phyloP scores from a whole-genome alignment of 2,113 vertebrate species.

The Sander vitreus region DNA sequence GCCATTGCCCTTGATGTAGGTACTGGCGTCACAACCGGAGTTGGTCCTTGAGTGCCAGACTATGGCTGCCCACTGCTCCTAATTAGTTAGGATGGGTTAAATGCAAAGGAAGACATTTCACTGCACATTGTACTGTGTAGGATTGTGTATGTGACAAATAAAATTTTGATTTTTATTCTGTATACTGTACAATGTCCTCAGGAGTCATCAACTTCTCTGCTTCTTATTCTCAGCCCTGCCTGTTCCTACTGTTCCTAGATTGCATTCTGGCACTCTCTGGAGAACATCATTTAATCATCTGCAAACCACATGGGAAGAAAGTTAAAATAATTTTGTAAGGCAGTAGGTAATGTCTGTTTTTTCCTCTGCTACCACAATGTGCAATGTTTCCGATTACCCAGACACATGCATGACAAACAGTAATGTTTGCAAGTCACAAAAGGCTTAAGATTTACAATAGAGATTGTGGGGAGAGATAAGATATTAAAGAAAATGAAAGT shows the following conservation, averaged over 20 bases:
- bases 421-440: neutral
- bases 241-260: slow-evolving; percentile 9
- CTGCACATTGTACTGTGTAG: too few relatives aligned
- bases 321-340: neutral
- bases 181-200: too few relatives aligned
- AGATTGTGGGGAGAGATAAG: neutral
- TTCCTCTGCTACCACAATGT: neutral
- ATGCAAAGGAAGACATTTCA: too few relatives aligned
- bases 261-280: neutral
- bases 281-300: neutral
- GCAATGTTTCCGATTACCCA: neutral
- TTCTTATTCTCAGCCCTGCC: too few relatives aligned
- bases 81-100: too few relatives aligned
- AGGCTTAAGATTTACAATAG: neutral
- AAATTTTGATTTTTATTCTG: too few relatives aligned
- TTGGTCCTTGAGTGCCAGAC: too few relatives aligned
- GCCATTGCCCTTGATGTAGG: too few relatives aligned
- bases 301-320: neutral
- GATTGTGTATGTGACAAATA: too few relatives aligned
- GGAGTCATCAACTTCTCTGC: too few relatives aligned
- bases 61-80: too few relatives aligned
- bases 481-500: neutral
- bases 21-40: too few relatives aligned
- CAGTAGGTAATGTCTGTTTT: neutral
- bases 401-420: neutral